phyloP scores from a whole-genome alignment of 1,140 invertebrate genomes.

The Bombus consobrinus region DNA sequence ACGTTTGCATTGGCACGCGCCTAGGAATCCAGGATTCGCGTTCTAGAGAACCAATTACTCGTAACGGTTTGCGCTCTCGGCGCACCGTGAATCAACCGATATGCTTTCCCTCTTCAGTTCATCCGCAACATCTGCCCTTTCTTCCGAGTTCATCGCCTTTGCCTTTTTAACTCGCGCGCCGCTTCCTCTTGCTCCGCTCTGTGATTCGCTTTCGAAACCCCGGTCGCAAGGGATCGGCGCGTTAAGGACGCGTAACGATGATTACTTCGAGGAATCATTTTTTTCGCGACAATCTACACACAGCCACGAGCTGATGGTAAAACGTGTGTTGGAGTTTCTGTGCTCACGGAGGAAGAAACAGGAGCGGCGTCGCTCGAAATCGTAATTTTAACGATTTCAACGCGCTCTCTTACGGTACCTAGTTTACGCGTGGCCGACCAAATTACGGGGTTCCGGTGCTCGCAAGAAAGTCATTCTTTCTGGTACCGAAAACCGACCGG shows the following conservation, averaged over 20 bases:
- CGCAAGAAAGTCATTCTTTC: slow-evolving; percentile 33
- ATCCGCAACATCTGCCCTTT: background rate
- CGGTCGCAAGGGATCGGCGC: slow-evolving; percentile 19
- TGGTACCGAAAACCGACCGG: background rate
- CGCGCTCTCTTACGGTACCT: slow-evolving; percentile 50
- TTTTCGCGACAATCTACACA: background rate
- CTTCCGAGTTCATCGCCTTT: background rate
- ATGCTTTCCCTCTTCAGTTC: background rate
- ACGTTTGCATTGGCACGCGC: slow-evolving; percentile 60
- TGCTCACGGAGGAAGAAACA: background rate
- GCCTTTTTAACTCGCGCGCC: background rate
- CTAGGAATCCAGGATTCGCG: slow-evolving; percentile 60
- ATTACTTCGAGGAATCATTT: slow-evolving; percentile 65
- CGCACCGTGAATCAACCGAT: background rate
- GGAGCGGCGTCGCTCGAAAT: slow-evolving; percentile 37
- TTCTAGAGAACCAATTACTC: slow-evolving; percentile 68
- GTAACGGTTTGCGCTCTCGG: slow-evolving; percentile 52
- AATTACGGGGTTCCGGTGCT: slow-evolving; percentile 61
- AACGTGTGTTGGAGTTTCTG: background rate
- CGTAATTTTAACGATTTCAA: slow-evolving; percentile 60
- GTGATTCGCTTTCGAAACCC: background rate
- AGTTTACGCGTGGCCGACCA: slow-evolving; percentile 58
- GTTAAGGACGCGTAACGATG: slow-evolving; percentile 62
- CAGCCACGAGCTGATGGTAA: background rate
- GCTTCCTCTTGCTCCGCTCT: slow-evolving; percentile 22